These are phyloP conservation scores for Rhizomys pruinosus DNA, from an alignment of 2,113 vertebrate species.

Conservation along the genomic window DNA sequence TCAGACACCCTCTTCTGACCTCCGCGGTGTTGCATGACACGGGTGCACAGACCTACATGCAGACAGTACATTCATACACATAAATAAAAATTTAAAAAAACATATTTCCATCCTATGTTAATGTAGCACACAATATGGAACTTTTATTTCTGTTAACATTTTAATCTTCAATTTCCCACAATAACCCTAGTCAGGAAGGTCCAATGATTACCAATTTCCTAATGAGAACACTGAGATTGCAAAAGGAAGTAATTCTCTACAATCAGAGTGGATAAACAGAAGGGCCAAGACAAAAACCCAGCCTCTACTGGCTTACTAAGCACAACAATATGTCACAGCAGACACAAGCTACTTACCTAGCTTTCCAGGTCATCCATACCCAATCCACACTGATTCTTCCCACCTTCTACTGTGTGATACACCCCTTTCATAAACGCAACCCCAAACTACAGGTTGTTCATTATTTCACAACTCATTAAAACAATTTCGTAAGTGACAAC, in stretches of 20 bases:
- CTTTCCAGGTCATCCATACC: conserved; percentile 58
- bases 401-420: background rate
- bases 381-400: conserved; percentile 41
- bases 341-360: conserved; percentile 58
- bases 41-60: no score
- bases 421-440: background rate
- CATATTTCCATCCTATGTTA: no score
- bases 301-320: conserved; percentile 61
- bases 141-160: conserved; percentile 9
- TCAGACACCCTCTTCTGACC: no score
- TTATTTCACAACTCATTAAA: conserved; percentile 42
- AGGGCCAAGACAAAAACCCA: conserved; percentile 44
- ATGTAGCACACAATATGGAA: no score
- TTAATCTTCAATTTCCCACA: conserved; percentile 55
- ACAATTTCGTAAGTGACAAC: conserved; percentile 18
- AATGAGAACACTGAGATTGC: conserved; percentile 56
- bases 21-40: no score
- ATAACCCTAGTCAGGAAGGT: conserved; percentile 22
- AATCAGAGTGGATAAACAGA: conserved; percentile 33
- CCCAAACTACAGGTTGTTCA: conserved; percentile 32
- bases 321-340: conserved; percentile 45
- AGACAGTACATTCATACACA: no score
- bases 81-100: no score
- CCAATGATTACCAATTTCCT: conserved; percentile 65
- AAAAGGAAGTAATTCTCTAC: conserved; percentile 62